Conservation (phyloP, 1,140 invertebrate genomes). For the Zaprionus inermis region DNA sequence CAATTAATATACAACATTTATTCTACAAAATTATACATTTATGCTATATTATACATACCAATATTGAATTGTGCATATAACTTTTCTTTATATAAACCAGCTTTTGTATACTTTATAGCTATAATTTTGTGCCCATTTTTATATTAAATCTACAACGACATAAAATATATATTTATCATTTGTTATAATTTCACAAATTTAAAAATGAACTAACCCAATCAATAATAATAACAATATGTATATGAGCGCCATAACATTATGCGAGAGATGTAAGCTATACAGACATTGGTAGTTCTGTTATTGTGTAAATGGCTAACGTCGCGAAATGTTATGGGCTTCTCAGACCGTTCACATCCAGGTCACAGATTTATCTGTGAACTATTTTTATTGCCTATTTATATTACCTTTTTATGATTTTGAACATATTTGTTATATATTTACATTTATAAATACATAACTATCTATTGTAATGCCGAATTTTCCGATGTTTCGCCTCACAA, state of each 20-base stretch:
- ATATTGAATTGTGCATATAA: conserved; percentile 64
- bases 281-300: conserved; percentile 8
- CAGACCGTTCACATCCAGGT: conserved; percentile 23
- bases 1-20: conserved; percentile 55
- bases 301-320: neutral
- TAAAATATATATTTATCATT: conserved; percentile 59
- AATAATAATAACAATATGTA: conserved; percentile 22
- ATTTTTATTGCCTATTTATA: conserved; percentile 59
- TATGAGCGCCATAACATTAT: conserved; percentile 24
- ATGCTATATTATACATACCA: conserved; percentile 61
- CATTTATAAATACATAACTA: conserved; percentile 33
- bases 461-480: conserved; percentile 84
- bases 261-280: conserved; percentile 9
- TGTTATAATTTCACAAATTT: conserved; percentile 67
- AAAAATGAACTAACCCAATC: conserved; percentile 54
- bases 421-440: conserved; percentile 55
- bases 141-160: conserved; percentile 68
- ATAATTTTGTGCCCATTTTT: conserved; percentile 72
- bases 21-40: conserved; percentile 53
- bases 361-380: conserved; percentile 24
- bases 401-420: conserved; percentile 78
- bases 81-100: conserved; percentile 56
- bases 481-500: conserved; percentile 84
- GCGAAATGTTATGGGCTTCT: conserved; percentile 30
- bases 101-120: conserved; percentile 71